phyloP scores from a whole-genome alignment of 2,113 vertebrate species.

The Anhinga rufa region DNA sequence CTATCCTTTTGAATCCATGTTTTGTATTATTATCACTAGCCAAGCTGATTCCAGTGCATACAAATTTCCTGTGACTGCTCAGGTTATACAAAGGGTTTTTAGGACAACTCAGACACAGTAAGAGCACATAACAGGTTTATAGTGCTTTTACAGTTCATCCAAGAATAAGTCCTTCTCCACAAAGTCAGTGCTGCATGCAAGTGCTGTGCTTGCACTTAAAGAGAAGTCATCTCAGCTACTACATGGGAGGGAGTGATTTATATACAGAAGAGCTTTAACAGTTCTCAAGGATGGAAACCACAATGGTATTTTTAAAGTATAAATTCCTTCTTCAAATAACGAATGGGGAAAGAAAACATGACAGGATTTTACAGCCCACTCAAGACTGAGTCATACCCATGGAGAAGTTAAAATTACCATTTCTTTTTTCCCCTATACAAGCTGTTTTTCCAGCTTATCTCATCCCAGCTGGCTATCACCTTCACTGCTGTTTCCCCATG shows the following conservation, averaged over 20 bases:
- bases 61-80: not conserved
- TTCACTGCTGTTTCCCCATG: not conserved
- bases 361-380: not conserved
- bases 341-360: not conserved
- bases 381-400: slow-evolving; percentile 6
- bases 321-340: not conserved
- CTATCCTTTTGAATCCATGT: not conserved
- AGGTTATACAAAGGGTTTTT: not conserved
- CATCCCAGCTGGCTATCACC: not conserved
- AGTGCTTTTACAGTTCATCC: not conserved
- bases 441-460: not conserved
- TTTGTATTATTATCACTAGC: not conserved
- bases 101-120: not conserved
- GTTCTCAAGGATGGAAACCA: not conserved
- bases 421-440: not conserved
- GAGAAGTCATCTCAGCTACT: not conserved
- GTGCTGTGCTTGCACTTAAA: not conserved
- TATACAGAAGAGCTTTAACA: not conserved
- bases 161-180: not conserved
- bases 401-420: not conserved
- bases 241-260: not conserved
- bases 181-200: not conserved
- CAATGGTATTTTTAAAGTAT: not conserved
- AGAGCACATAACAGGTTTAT: not conserved
- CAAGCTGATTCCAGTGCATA: not conserved